Conservation (phyloP, 2,797 vertebrate species). For the Macropodus opercularis region DNA sequence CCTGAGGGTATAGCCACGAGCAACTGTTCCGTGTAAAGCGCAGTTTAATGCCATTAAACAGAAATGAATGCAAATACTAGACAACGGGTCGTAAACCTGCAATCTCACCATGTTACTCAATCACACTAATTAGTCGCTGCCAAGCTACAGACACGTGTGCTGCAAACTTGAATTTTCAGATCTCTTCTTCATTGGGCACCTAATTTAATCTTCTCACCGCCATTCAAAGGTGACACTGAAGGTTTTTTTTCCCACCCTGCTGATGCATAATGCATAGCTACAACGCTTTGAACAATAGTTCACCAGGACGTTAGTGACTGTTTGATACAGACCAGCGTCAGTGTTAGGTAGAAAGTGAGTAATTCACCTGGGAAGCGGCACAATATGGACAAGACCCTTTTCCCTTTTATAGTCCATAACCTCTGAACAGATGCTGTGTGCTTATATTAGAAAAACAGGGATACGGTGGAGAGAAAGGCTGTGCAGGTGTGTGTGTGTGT, state of each 20-base stretch:
- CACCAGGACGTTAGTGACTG: constrained; percentile 19
- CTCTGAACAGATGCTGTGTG: constrained; percentile 38
- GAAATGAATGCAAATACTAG: constrained; percentile 75
- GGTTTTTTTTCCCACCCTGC: constrained; percentile 24
- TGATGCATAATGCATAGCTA: constrained; percentile 63
- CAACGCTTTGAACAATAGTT: constrained; percentile 6
- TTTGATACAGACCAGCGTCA: constrained; percentile 35
- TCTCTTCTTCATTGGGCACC: too few species aligned
- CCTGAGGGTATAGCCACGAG: constrained; percentile 59
- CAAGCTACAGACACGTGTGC: constrained; percentile 5
- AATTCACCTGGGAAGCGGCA: constrained; percentile 29
- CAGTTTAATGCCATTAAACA: constrained; percentile 59
- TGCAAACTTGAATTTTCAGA: too few species aligned
- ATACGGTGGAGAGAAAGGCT: constrained; percentile 31
- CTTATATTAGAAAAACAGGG: constrained; percentile 41
- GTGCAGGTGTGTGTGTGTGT: constrained; percentile 20
- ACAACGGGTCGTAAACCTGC: constrained; percentile 48
- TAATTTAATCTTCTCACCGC: constrained; percentile 47
- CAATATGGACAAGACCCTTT: constrained; percentile 48
- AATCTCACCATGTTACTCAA: constrained; percentile 35
- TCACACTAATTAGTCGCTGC: constrained; percentile 52
- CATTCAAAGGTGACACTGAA: constrained; percentile 59
- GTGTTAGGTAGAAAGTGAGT: constrained; percentile 34
- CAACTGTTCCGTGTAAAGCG: constrained; percentile 50
- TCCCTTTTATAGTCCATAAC: constrained; percentile 39